Conservation (phyloP, 1,140 invertebrate genomes). For the Lepidurus apus region DNA sequence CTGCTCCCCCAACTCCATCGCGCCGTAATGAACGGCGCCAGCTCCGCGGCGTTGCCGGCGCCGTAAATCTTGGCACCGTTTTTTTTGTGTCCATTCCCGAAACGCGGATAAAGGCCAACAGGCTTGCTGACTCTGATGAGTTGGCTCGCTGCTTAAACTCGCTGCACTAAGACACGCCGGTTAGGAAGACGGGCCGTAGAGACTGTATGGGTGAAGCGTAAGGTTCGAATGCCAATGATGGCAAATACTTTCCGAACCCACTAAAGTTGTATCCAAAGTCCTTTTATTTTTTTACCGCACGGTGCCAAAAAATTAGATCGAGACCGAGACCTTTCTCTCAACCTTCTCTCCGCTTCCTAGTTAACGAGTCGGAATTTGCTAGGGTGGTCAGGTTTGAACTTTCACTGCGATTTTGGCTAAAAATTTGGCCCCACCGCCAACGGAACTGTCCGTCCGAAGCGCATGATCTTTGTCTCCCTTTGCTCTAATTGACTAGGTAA, state of each 20-base stretch:
- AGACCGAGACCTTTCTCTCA: background rate
- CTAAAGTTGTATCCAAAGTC: too few relatives aligned
- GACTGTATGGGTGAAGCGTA: background rate
- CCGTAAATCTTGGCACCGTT: slow-evolving; percentile 21
- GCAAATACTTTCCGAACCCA: background rate
- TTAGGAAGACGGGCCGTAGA: background rate
- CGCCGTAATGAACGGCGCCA: slow-evolving; percentile 16
- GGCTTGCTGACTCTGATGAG: background rate
- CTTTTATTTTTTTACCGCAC: background rate
- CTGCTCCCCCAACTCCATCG: background rate
- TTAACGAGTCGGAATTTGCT: background rate
- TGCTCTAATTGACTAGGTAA: background rate
- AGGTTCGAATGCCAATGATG: background rate
- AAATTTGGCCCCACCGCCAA: background rate
- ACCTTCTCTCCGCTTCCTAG: background rate
- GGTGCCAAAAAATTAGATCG: background rate
- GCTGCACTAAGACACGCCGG: background rate
- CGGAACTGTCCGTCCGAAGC: background rate
- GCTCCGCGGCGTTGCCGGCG: slow-evolving; percentile 10
- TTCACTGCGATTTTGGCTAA: background rate
- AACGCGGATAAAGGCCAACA: slow-evolving; percentile 16
- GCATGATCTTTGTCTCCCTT: background rate
- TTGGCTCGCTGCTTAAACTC: background rate
- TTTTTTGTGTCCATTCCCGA: slow-evolving; percentile 16
- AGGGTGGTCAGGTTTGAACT: background rate